Evolutionary conservation across 2,113 vertebrate species (phyloP), one percentile per base, ranked within the genome.

Genomic region (Rhinichthys klamathensis): DNA sequence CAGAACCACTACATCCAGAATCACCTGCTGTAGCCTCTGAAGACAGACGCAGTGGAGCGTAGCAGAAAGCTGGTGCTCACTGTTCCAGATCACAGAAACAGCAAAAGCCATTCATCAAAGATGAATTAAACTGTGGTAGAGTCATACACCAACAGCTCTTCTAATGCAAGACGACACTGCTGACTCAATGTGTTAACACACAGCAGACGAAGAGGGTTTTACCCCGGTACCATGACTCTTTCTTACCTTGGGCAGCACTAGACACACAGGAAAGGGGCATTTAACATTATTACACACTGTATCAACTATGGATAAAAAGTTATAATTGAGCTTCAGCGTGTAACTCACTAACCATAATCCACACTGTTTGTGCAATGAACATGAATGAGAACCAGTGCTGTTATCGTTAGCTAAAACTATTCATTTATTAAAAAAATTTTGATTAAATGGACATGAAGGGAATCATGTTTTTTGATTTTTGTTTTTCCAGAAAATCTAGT

Each of bases 21-120:
- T 73, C 38, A 63, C 25, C 56, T 83, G 82, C 70, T 61, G 32
- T 27, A 83, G 23, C 30, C 67, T 82, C 65, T 56, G 32, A 73
- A 8, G 51, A 73, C n/a, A 83, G 70, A 41, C 35, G 69, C 51
- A 74, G n/a, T 54, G 15, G 23, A 46, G 51, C 65, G 21, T n/a
- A 35, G 80, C 4, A 35, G 63, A 76, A 60, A 41, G 38, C 21
- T n/a, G 32, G 32, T 25, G 54, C 32, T 60, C 32, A 63, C 58
- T 46, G 58, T 65, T 65, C 78, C 35, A 44, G 6, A 63, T 63
- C n/a, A 80, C 38, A 80, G 58, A 80, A 79, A 41, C 4, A 41
- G 56, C 76, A 35, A 79, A 79, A 79, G 32, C 76, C 3, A 35
- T 60, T 79, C 49, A 58, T 41, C 32, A 60, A 79, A 79, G 23